Evolutionary conservation across 2,888 invertebrate species (phyloP).

Genomic region (Lingula anatina): DNA sequence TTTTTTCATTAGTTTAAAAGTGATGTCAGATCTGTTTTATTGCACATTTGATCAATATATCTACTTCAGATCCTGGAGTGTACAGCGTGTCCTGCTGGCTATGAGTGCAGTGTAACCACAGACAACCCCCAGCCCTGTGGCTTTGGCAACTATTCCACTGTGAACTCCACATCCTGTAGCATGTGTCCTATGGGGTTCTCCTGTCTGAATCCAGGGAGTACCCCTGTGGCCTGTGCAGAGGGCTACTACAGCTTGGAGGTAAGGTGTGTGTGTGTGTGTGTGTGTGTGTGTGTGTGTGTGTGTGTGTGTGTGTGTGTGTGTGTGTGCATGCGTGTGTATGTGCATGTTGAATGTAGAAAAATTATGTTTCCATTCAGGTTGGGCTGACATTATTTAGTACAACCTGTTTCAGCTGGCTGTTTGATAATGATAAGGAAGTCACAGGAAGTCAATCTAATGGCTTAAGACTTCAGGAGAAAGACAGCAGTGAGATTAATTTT

Average conservation of each 20-base stretch:
- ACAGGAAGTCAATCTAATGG: no score
- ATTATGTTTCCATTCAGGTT: no score
- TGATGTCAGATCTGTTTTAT: no score
- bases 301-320: constrained; percentile 13
- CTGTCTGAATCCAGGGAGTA: constrained; percentile 19
- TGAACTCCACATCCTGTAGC: constrained; percentile 30
- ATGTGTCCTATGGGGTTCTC: constrained; percentile 33
- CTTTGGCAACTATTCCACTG: constrained; percentile 19
- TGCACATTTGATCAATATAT: no score
- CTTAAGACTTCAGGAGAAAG: no score
- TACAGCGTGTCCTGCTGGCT: constrained; percentile 38
- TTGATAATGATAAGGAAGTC: no score
- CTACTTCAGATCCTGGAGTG: no score
- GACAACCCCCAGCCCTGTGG: not conserved
- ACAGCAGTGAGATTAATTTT: no score
- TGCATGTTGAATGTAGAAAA: no score
- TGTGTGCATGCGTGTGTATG: constrained; percentile 14
- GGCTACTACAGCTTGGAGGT: constrained; percentile 33
- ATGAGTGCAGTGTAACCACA: constrained; percentile 16
- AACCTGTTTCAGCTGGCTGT: no score
- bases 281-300: constrained; percentile 9
- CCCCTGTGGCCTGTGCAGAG: constrained; percentile 20
- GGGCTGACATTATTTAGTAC: no score
- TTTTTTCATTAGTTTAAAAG: no score
- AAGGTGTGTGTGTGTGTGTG: constrained; percentile 11